phyloP scores from a whole-genome alignment of 1,140 invertebrate species.

The Brachionus calyciflorus region DNA sequence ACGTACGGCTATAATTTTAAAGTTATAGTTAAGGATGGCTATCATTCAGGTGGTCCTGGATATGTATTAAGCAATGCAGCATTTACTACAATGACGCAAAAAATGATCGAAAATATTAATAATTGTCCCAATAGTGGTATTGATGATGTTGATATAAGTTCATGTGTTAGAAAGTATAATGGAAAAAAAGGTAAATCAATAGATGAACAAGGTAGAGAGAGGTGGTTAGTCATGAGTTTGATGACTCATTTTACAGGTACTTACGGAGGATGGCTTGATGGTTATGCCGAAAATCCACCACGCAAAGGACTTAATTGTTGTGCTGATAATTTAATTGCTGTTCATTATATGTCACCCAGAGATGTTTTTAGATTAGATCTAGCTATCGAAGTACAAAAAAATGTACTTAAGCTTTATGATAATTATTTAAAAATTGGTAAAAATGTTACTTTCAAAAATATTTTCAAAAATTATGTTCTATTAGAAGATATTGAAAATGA shows the following conservation, averaged over 20 bases:
- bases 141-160: background rate
- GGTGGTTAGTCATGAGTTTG: background rate
- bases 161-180: background rate
- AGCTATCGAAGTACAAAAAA: background rate
- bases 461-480: background rate
- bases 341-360: background rate
- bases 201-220: conserved; percentile 1
- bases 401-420: background rate
- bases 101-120: background rate
- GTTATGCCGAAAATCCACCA: background rate
- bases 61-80: conserved; percentile 53
- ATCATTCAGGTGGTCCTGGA: conserved; percentile 50
- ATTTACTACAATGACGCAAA: background rate
- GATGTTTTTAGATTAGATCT: background rate
- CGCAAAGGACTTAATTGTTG: background rate
- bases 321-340: conserved; percentile 7
- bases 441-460: background rate
- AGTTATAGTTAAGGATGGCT: background rate
- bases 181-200: background rate
- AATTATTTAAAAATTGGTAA: background rate
- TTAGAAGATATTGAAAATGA: no score
- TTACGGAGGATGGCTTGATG: background rate
- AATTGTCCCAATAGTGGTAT: background rate
- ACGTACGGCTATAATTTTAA: conserved; percentile 42
- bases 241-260: conserved; percentile 15